Evolutionary conservation across 2,797 vertebrate species (phyloP).

Genomic region (Gymnopithys bicolor): DNA sequence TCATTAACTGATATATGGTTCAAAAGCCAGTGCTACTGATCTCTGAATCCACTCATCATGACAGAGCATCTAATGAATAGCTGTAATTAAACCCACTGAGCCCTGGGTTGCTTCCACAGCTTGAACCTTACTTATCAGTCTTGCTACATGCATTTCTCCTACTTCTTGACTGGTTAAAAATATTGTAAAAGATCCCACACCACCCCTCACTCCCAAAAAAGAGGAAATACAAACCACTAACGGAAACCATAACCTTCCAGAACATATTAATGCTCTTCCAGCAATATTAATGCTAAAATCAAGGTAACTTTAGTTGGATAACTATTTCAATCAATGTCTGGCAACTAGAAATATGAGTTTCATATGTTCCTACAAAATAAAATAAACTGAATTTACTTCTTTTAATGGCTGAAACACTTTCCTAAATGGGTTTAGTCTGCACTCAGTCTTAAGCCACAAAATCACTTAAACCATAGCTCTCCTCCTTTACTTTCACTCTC

Average conservation of each 20-base stretch:
- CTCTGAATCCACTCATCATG: neutral
- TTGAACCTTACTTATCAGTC: neutral
- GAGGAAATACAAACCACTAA: neutral
- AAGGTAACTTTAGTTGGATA: neutral
- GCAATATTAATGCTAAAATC: neutral
- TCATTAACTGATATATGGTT: neutral
- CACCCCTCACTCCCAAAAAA: neutral
- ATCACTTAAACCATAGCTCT: accelerated
- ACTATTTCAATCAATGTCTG: neutral
- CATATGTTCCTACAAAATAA: neutral
- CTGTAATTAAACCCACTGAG: neutral
- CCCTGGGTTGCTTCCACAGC: neutral
- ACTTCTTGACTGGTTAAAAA: neutral
- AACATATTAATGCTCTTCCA: neutral
- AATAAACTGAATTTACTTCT: neutral
- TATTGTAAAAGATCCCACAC: neutral
- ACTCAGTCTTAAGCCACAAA: neutral
- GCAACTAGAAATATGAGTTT: neutral
- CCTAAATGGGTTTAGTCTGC: neutral
- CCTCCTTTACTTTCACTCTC: neutral
- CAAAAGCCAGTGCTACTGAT: neutral
- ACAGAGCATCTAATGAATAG: neutral
- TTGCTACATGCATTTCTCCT: neutral
- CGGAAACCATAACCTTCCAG: neutral
- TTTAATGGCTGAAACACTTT: neutral